Base-by-base conservation (phyloP, 2,113 vertebrate genomes). In the Jaculus jaculus region DNA sequence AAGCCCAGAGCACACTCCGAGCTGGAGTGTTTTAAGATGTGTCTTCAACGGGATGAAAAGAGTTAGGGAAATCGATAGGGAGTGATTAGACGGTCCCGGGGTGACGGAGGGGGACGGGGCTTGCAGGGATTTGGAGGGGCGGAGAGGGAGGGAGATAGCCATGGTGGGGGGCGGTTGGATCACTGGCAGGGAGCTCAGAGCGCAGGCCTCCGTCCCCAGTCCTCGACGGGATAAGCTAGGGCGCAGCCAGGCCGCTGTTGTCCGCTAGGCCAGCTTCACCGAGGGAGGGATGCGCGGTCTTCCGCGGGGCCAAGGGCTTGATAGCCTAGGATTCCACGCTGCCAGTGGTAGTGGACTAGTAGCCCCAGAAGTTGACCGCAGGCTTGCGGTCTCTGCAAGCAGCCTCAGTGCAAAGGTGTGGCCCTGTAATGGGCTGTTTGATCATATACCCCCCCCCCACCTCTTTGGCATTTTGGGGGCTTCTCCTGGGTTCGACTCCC, bases 31-130 rank as follows among this genome's bases (percentile, higher is more conserved):
- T 98, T 98, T 98, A 98, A 98, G 98, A 99, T 98, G 99, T 98
- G 99, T 98, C 98, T 98, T 98, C 98, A 98, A 98, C 98, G 98
- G 98, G 98, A 98, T 98, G 98, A 98, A 98, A 98, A 98, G 98
- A 98, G 98, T 98, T 99, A 98, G 98, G 98, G 97, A 96, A 98
- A 99, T 99, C 99, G 98, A 99, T 99, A 98, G 94, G 69, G 97
- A 98, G 98, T 98, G 98, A 99, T 98, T 98, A 98, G 98, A 97
- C 96, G 94, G 98, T 98, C 97, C 98, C 97, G 98, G 97, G 97
- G 98, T 98, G 98, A 97, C 96, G 87, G 93, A 97, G 97, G 81
- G 96, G 97, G 92, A 97, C 97, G 84, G 87, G 97, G 97, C 97
- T 98, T 97, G 97, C 98, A 93, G 96, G 97, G 98, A 97, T 98